Base-by-base conservation (phyloP, 2,888 invertebrate species). In the Chloroclystis v-ata region DNA sequence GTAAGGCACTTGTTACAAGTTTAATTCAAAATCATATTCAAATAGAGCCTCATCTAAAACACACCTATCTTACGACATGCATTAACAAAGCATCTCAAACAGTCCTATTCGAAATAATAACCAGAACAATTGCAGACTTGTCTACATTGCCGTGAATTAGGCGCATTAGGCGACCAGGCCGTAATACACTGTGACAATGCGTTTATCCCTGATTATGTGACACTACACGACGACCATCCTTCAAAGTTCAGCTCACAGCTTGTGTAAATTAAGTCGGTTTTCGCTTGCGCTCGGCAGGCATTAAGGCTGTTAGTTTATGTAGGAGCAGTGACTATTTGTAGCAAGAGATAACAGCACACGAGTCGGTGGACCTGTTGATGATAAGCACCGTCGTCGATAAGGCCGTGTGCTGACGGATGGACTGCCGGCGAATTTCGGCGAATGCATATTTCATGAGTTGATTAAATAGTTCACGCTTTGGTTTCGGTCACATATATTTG, bases 381-480 rank as follows among this genome's bases (percentile, higher is more conserved):
- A 87, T 87, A 85, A 87, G 86, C 76, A 76, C 70, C 80, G 78
- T 80, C 82, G 77, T 81, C 80, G 85, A 85, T 85, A 85, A 85
- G 82, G 75, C 77, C 68, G 59, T 63, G 67, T 60, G 61, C 79
- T 85, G 85, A 85, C 80, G 83, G 83, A 84, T 79, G 79, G 77
- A 76, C 75, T 68, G 69, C 74, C 73, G 71, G 78, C 69, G 82
- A 82, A 84, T 83, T 85, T 85, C 78, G 84, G 85, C 75, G 73
- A 84, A 85, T 85, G 82, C 81, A 85, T 85, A 83, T 83, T 85
- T 82, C 84, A 84, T 85, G 85, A 85, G 78, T 82, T 83, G 84
- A 84, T 84, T 84, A 85, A 86, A 86, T 86, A 86, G 83, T 84
- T 86, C 76, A 75, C 80, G 78, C 79, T 82, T 75, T 77, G 75